These are phyloP conservation scores for Nerophis lumbriciformis DNA, from an alignment of 2,113 vertebrate genomes.

Conservation along the genomic window DNA sequence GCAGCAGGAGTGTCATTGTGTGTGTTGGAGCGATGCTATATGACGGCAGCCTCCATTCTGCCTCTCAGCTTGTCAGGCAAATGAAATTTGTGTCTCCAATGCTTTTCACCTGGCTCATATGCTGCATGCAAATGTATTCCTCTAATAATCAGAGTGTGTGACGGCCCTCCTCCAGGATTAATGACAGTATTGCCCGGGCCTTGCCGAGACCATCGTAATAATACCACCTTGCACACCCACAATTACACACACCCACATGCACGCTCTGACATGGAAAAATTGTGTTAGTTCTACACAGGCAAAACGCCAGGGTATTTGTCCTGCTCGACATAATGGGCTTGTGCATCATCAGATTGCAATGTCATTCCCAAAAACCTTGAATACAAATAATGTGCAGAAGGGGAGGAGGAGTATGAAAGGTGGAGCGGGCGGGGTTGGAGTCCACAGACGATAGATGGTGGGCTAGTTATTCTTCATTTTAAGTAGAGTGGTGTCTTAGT, in stretches of 20 bases:
- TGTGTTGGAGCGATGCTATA: constrained; percentile 35
- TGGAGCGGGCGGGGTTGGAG: not conserved
- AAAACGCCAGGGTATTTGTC: constrained; percentile 99
- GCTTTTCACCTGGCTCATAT: constrained; percentile 99
- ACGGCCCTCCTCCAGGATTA: constrained; percentile 98
- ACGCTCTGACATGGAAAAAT: constrained; percentile 99
- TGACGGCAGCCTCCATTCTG: constrained; percentile 80
- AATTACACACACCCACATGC: constrained; percentile 70
- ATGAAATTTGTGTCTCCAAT: constrained; percentile 99
- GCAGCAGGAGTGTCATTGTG: constrained; percentile 30
- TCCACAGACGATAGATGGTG: constrained; percentile 81
- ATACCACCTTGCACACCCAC: constrained; percentile 75
- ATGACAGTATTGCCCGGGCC: constrained; percentile 98
- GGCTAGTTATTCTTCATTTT: constrained; percentile 82
- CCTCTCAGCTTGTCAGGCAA: constrained; percentile 95
- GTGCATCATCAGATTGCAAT: constrained; percentile 99
- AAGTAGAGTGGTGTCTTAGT: constrained; percentile 63
- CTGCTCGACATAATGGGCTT: constrained; percentile 99
- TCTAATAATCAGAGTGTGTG: constrained; percentile 99
- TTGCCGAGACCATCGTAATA: constrained; percentile 84
- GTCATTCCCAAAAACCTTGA: constrained; percentile 99
- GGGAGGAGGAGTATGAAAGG: constrained; percentile 30
- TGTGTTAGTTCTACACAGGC: constrained; percentile 99
- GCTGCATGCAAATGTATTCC: constrained; percentile 99
- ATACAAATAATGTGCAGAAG: constrained; percentile 96